phyloP scores from a whole-genome alignment of 92 coral and sea anemone genomes.

The Zoanthus sansibaricus region DNA sequence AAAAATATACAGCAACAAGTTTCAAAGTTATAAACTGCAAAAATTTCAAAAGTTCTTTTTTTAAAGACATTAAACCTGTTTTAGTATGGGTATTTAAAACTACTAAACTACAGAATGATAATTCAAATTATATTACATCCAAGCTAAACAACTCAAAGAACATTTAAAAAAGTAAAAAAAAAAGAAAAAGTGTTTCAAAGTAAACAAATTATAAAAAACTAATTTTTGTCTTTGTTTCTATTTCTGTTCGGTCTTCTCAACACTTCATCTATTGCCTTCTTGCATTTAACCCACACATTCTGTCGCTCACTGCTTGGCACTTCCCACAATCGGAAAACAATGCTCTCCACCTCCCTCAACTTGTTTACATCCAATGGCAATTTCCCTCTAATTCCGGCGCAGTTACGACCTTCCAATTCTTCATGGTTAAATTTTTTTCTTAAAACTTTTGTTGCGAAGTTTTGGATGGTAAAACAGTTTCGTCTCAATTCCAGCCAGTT shows the following conservation, averaged over 20 bases:
- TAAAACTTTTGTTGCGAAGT: constrained; percentile 16
- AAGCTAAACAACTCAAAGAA: not conserved
- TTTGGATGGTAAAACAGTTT: not conserved
- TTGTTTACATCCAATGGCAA: not conserved
- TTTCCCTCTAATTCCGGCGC: not conserved
- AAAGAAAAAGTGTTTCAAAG: not conserved
- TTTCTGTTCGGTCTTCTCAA: not conserved
- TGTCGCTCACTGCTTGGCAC: not conserved
- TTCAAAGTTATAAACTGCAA: not conserved
- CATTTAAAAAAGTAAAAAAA: not conserved
- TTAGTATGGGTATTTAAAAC: not conserved
- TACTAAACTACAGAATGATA: not conserved
- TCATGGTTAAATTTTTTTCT: not conserved
- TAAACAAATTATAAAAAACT: not conserved
- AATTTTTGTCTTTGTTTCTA: not conserved
- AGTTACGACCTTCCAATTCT: not conserved
- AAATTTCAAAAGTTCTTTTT: too few species aligned
- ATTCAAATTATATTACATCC: not conserved
- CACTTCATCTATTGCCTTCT: constrained; percentile 6
- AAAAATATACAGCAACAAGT: not conserved
- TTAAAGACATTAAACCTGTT: not conserved
- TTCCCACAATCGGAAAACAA: not conserved
- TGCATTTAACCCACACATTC: not conserved
- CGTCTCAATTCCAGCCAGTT: not conserved
- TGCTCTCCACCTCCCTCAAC: not conserved